Evolutionary conservation across 2,888 invertebrate genomes (phyloP).

Genomic region (Gnatocerus cornutus): DNA sequence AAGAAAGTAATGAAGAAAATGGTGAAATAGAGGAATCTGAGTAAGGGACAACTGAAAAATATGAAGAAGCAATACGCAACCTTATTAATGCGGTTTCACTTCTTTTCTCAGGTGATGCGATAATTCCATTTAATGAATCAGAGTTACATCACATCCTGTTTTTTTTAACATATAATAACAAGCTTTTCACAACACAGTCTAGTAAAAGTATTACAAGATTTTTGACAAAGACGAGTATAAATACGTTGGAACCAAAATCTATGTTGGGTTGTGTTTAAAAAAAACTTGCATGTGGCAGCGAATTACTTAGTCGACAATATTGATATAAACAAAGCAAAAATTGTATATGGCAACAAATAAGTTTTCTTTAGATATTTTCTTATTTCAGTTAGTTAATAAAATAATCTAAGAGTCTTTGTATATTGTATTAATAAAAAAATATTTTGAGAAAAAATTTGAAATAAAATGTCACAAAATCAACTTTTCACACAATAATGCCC

Average conservation of each 20-base stretch:
- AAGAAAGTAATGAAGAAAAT: too few relatives aligned
- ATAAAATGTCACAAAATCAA: too few relatives aligned
- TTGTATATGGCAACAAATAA: neutral
- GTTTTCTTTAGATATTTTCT: too few relatives aligned
- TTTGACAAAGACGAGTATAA: conserved; percentile 28
- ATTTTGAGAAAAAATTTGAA: too few relatives aligned
- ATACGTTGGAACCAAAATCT: conserved; percentile 34
- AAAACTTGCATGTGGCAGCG: conserved; percentile 9
- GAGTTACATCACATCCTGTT: conserved; percentile 38
- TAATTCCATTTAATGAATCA: conserved; percentile 39
- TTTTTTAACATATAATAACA: conserved; percentile 39
- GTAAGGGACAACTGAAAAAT: conserved; percentile 39
- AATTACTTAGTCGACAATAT: conserved; percentile 35
- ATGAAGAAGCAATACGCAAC: conserved; percentile 35
- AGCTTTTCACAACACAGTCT: conserved; percentile 32
- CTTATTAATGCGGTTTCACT: conserved; percentile 36
- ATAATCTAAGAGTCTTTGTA: too few relatives aligned
- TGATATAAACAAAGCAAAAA: conserved; percentile 3
- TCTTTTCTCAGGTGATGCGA: conserved; percentile 40
- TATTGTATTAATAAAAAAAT: too few relatives aligned
- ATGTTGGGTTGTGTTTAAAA: conserved; percentile 36
- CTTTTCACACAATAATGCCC: too few relatives aligned
- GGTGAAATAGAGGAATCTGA: conserved; percentile 23
- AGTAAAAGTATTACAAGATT: conserved; percentile 15
- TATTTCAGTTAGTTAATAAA: too few relatives aligned